Evolutionary conservation across 2,113 vertebrate genomes (phyloP).

Genomic region (Osmerus mordax): DNA sequence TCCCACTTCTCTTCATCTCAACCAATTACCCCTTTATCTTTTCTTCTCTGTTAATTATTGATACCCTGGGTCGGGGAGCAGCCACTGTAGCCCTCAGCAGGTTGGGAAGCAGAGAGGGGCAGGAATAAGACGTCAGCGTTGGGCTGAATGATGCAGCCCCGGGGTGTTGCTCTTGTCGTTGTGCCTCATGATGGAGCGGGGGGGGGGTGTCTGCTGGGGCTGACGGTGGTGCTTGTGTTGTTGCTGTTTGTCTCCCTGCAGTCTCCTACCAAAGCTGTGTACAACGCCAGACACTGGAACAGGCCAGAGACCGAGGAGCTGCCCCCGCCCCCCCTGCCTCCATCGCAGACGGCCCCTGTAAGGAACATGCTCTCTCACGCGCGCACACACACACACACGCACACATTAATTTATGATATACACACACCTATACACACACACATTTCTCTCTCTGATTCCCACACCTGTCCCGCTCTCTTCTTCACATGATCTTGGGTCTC

Average conservation of each 20-base stretch:
- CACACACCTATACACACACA: not conserved
- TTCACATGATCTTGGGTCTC: not conserved
- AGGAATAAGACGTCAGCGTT: too few species aligned
- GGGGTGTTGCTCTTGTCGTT: too few species aligned
- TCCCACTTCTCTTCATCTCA: too few species aligned
- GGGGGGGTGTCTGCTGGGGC: too few species aligned
- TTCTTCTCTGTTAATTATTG: too few species aligned
- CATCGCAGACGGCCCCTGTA: constrained; percentile 77
- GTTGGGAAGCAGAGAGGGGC: too few species aligned
- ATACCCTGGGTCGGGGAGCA: too few species aligned
- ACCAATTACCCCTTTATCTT: too few species aligned
- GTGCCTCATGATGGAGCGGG: too few species aligned
- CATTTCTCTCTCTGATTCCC: not conserved
- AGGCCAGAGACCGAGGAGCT: constrained; percentile 86
- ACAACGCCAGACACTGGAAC: constrained; percentile 98
- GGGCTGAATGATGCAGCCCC: too few species aligned
- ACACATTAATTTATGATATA: not conserved
- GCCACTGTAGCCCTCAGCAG: too few species aligned
- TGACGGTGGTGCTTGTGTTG: too few species aligned
- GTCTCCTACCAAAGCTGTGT: constrained; percentile 98
- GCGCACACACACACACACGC: not conserved
- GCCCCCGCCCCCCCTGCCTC: constrained; percentile 72
- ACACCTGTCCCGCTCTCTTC: not conserved
- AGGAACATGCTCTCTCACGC: constrained; percentile 15
- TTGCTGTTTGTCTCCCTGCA: constrained; percentile 47